Base-by-base conservation (phyloP, 2,113 vertebrate species). In the Physeter macrocephalus region DNA sequence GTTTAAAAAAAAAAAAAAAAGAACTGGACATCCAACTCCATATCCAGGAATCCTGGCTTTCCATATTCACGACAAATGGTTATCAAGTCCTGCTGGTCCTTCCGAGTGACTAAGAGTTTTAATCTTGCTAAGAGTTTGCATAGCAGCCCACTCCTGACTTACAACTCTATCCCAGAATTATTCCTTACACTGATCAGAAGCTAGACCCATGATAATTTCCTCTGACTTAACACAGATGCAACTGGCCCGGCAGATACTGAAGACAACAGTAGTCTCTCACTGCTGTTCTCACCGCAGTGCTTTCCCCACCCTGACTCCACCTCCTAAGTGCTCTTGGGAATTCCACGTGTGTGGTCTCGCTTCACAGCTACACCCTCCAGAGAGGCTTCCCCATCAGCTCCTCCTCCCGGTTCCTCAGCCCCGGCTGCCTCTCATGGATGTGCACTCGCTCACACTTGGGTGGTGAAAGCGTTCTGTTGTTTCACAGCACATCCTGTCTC, bases 21-120 rank as follows among this genome's bases (percentile, higher is more conserved):
- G 52, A 59, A 2, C 0, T 5, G 54, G 25, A 66, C 6, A 11
- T 3, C 8, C 31, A 61, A 2, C 21, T 6, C 54, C 0, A 14
- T 0, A 3, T 8, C 36, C 18, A n/a, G 54, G n/a, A 61, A 31
- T 31, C 43, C 54, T 34, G n/a, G 31, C 43, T 62, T 31, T 18
- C 43, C 1, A 1, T 5, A 25, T 0, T 34, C 25, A 6, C 3
- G 8, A 31, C 23, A 23, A 23, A 39, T 25, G 43, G 41, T 1
- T 21, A 12, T 8, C 72, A 18, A 15, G 7, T 43, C 13, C 69
- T 10, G 13, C 11, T 3, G 15, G 59, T 10, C 46, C 1, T 67
- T 34, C 9, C 23, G 18, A 46, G 36, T 4, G 59, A 29, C 46
- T 9, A 12, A 52, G 49, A 29, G 43, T 17, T 75, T 23, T 18